Evolutionary conservation across 2,888 invertebrate species (phyloP).

Genomic region (Pseudoips prasinana): DNA sequence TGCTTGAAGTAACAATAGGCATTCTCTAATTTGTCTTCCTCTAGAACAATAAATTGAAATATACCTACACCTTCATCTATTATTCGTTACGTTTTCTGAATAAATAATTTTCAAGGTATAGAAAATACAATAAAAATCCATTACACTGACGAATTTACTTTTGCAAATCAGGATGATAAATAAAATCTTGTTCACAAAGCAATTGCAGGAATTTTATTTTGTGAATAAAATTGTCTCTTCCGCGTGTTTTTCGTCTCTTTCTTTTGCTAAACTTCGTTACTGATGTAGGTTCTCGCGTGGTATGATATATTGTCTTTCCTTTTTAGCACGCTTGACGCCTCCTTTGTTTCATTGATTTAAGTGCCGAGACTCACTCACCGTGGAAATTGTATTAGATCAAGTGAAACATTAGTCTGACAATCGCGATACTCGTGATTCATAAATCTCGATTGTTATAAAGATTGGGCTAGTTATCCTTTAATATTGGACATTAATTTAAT

Average conservation of each 20-base stretch:
- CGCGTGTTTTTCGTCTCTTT: constrained; percentile 14
- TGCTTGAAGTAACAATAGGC: too few relatives aligned
- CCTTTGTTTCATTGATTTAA: constrained; percentile 20
- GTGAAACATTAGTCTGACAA: constrained; percentile 11
- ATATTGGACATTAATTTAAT: constrained; percentile 4
- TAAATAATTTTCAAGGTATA: too few relatives aligned
- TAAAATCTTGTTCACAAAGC: constrained; percentile 27
- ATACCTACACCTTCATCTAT: constrained; percentile 3
- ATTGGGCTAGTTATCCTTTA: constrained; percentile 9
- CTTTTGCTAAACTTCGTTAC: constrained; percentile 25
- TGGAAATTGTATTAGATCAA: constrained; percentile 12
- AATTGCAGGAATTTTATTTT: constrained; percentile 32
- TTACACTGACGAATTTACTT: constrained; percentile 15
- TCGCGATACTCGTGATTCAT: constrained; percentile 6
- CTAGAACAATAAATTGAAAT: not conserved
- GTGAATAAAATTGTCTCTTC: constrained; percentile 21
- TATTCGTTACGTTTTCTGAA: too few relatives aligned
- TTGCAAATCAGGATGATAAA: constrained; percentile 29
- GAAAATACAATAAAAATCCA: constrained; percentile 16
- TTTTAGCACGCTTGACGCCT: constrained; percentile 17
- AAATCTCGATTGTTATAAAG: constrained; percentile 13
- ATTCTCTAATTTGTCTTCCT: constrained; percentile 4
- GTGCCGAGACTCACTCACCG: constrained; percentile 5
- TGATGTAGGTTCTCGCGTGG: constrained; percentile 7
- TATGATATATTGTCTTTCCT: constrained; percentile 22